phyloP scores from a whole-genome alignment of 2,888 invertebrate species.

The Caenorhabditis sp. region DNA sequence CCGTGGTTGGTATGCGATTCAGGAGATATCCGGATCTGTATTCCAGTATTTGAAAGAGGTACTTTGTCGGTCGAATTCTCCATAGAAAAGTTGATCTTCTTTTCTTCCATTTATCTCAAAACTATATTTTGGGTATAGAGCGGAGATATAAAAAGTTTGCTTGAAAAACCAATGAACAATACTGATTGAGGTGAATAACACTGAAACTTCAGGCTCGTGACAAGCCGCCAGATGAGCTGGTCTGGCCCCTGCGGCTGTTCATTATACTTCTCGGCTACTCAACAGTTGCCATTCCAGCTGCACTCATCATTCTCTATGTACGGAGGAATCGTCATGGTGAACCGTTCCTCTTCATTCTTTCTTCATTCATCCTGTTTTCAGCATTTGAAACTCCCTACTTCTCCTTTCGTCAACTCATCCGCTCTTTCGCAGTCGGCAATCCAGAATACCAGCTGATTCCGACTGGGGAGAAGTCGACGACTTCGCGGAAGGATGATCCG shows the following conservation, averaged over 20 bases:
- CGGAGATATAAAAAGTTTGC: too few species aligned
- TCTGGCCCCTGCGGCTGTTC: conserved; percentile 77
- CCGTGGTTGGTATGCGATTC: conserved; percentile 51
- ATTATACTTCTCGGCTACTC: conserved; percentile 79
- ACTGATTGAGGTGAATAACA: too few species aligned
- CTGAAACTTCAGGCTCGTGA: conserved; percentile 58
- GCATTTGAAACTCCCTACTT: conserved; percentile 45
- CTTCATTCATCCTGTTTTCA: too few species aligned
- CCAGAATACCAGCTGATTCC: conserved; percentile 72
- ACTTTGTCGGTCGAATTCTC: not conserved
- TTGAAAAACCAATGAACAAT: too few species aligned
- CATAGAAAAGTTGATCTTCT: too few species aligned
- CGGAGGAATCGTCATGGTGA: conserved; percentile 67
- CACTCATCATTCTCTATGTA: conserved; percentile 73
- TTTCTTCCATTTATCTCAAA: too few species aligned
- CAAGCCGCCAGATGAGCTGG: conserved; percentile 67
- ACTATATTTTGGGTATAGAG: too few species aligned
- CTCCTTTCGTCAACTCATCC: conserved; percentile 41
- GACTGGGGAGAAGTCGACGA: conserved; percentile 42
- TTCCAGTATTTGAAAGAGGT: conserved; percentile 56
- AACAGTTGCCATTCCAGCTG: conserved; percentile 74
- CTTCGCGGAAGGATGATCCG: conserved; percentile 34
- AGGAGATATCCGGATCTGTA: conserved; percentile 38
- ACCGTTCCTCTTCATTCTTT: not conserved
- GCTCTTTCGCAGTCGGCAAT: conserved; percentile 77